Conservation (phyloP, 2,888 invertebrate genomes). For the Allophyes oxyacanthae region DNA sequence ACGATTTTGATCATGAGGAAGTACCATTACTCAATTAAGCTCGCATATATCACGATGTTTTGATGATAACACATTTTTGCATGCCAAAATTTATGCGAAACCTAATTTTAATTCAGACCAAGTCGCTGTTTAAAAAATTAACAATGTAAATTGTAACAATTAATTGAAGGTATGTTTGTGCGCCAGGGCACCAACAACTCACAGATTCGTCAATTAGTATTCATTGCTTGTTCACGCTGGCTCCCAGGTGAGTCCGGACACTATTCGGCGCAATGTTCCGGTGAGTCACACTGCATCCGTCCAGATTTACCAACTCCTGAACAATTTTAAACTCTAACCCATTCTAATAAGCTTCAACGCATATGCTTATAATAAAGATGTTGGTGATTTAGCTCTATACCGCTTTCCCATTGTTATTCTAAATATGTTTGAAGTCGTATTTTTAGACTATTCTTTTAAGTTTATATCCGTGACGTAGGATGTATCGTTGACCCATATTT, state of each 20-base stretch:
- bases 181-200: conserved; percentile 53
- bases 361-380: conserved; percentile 25
- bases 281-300: conserved; percentile 80
- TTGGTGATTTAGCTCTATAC: conserved; percentile 53
- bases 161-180: conserved; percentile 55
- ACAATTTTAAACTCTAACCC: conserved; percentile 47
- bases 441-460: conserved; percentile 69
- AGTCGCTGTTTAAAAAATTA: conserved; percentile 55
- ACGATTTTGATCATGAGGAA: conserved; percentile 39
- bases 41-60: conserved; percentile 40
- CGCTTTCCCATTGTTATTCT: conserved; percentile 74
- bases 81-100: conserved; percentile 35
- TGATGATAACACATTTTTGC: conserved; percentile 19
- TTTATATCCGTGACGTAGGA: conserved; percentile 66
- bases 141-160: conserved; percentile 63
- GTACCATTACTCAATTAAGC: conserved; percentile 18
- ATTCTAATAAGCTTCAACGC: conserved; percentile 29
- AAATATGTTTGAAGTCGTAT: conserved; percentile 67
- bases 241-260: conserved; percentile 77
- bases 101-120: conserved; percentile 54
- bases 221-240: conserved; percentile 66
- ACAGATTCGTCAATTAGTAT: conserved; percentile 69
- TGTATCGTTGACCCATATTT: conserved; percentile 72
- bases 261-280: conserved; percentile 78
- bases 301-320: conserved; percentile 26